Base-by-base conservation (phyloP, 2,113 vertebrate genomes). In the Macquaria ambigua region DNA sequence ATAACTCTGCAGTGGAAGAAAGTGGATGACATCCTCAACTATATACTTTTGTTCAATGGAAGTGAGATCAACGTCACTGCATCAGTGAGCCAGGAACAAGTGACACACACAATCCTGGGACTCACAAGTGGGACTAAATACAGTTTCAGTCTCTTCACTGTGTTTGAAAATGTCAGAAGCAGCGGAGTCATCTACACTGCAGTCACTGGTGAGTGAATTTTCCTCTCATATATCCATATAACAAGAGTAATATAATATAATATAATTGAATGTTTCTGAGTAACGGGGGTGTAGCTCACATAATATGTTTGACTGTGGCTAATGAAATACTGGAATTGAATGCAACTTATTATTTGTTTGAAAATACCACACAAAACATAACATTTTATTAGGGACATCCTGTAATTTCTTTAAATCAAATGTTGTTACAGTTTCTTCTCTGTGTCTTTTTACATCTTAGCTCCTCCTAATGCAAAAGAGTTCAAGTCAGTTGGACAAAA, bases 1-100 rank as follows among this genome's bases (percentile, higher is more conserved):
- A 80, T 90, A 63, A 86, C 83, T 82, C 68, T 92, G 72, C 52
- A 82, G 25, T 93, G 92, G 90, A 5, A 3, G 0, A 80, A 23
- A 43, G 62, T 75, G 0, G 0, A 25, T 1, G 2, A 5, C 3
- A 6, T n/a, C 1, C 0, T 9, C 21, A n/a, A 23, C 2, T 92
- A 87, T 11, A 43, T 0, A 6, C 48, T 92, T 25, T 0, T 1
- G 4, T 71, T 39, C 5, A 34, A 11, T 31, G 37, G 0, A 43
- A 8, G 0, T 0, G 4, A 72, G 20, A 55, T 5, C 11, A 28
- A 71, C 1, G 4, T 73, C 48, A 16, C 46, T 39, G 55, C 43
- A 43, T 12, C 8, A 34, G 48, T 0, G 0, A 56, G 1, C 55
- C 0, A 20, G 48, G 48, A 1, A 28, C 0, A 1, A 14, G 48